phyloP scores from a whole-genome alignment of 2,113 vertebrate species.

The Meles meles region DNA sequence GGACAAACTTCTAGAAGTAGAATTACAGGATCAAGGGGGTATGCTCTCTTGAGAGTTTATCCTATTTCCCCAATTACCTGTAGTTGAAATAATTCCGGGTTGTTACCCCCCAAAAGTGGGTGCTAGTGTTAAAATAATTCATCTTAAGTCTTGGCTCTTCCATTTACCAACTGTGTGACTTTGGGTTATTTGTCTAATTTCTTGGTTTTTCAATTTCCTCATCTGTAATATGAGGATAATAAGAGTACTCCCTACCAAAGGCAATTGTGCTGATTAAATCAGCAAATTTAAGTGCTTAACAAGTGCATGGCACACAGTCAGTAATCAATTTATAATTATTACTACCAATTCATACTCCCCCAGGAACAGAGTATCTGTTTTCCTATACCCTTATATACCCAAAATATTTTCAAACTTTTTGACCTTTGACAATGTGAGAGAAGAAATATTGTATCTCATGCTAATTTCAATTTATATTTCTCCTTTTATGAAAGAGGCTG shows the following conservation, averaged over 20 bases:
- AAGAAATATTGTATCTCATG: background rate
- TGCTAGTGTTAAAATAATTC: background rate
- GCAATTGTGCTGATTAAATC: background rate
- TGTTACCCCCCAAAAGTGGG: background rate
- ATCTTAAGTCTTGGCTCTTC: background rate
- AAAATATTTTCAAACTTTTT: background rate
- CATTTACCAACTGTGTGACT: background rate
- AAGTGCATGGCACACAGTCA: background rate
- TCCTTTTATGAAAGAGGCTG: background rate
- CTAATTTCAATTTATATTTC: background rate
- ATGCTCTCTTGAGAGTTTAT: background rate
- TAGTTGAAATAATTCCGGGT: background rate
- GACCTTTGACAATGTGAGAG: background rate
- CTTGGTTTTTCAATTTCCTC: background rate
- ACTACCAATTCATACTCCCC: background rate
- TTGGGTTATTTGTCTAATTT: background rate
- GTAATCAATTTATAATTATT: background rate
- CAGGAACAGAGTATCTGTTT: background rate
- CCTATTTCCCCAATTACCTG: background rate
- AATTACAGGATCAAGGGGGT: background rate
- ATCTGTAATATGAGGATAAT: background rate
- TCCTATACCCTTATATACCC: background rate
- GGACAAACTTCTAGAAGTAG: background rate
- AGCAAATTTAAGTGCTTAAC: background rate
- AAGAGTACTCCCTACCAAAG: background rate